Conservation (phyloP, 1,140 invertebrate species). For the Hestina assimilis region DNA sequence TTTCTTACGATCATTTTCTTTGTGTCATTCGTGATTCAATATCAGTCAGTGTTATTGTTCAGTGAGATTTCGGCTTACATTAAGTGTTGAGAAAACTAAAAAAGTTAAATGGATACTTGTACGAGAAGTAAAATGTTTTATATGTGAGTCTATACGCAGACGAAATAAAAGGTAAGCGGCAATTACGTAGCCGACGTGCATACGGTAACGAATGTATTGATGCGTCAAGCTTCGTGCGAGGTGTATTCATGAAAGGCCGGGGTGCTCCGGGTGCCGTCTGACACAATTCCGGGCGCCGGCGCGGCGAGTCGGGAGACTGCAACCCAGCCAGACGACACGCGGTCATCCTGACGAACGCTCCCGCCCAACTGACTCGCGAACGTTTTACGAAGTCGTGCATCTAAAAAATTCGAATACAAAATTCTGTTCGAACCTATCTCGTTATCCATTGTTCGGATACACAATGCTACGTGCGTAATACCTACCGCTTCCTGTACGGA, state of each 20-base stretch:
- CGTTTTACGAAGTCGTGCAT: conserved; percentile 27
- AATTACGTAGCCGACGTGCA: conserved; percentile 44
- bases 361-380: conserved; percentile 35
- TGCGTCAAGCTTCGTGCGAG: conserved; percentile 55
- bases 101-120: too few species aligned
- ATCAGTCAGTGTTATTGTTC: too few species aligned
- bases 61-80: too few species aligned
- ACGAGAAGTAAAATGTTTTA: too few species aligned
- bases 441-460: conserved; percentile 43
- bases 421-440: conserved; percentile 26
- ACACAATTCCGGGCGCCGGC: conserved; percentile 75
- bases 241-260: conserved; percentile 62
- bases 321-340: conserved; percentile 71
- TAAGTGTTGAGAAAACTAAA: too few species aligned
- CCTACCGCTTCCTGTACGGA: conserved; percentile 41
- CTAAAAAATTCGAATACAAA: conserved; percentile 36
- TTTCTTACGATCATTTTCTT: background rate
- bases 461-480: conserved; percentile 58
- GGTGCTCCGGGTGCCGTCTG: conserved; percentile 61
- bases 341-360: conserved; percentile 53
- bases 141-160: too few species aligned
- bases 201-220: conserved; percentile 63
- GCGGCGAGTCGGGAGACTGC: conserved; percentile 61
- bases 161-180: conserved; percentile 15
- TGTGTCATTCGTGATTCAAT: background rate